Base-by-base conservation (phyloP, 2,797 vertebrate genomes). In the Trachops cirrhosus region DNA sequence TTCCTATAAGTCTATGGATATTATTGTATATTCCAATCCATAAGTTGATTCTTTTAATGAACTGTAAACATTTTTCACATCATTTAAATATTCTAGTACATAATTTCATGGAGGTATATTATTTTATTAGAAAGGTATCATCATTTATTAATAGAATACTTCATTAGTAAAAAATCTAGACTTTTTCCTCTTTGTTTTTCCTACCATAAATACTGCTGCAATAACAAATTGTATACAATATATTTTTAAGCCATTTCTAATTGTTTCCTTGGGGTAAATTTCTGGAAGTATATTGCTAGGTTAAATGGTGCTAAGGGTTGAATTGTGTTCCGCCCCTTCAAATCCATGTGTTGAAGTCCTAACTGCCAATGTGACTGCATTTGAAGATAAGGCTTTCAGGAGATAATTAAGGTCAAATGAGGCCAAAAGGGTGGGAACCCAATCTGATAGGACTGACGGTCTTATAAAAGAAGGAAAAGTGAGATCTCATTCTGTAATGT, bases 51-150 rank as follows among this genome's bases (percentile, higher is more conserved):
- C 16, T 77, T 67, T 88, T 74, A 89, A 75, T 64, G 24, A 91
- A 32, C 21, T 50, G 1, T 83, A 82, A 91, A 79, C 29, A 75
- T 84, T 92, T 62, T 46, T 62, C 16, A 83, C 9, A 91, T 90
- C 4, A 95, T 78, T 83, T 83, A 96, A 83, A 78, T 71, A 67
- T 54, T 52, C 37, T 84, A 92, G 94, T 19, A 44, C 46, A 71
- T 57, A 16, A 39, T 82, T 89, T 48, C 75, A 88, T 74, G 46
- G 12, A 89, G 88, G 32, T 41, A 8, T 74, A 37, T n/a, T 32
- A 77, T 57, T 78, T 82, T 9, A 75, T 64, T 48, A 71, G 44
- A 21, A 6, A 73, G 67, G 9, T 64, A 32, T 29, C 26, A 80
- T 34, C 37, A 92, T 74, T 83, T 84, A 67, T 77, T 78, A 86